Conservation (phyloP, 2,113 vertebrate genomes). For the Stercorarius parasiticus region DNA sequence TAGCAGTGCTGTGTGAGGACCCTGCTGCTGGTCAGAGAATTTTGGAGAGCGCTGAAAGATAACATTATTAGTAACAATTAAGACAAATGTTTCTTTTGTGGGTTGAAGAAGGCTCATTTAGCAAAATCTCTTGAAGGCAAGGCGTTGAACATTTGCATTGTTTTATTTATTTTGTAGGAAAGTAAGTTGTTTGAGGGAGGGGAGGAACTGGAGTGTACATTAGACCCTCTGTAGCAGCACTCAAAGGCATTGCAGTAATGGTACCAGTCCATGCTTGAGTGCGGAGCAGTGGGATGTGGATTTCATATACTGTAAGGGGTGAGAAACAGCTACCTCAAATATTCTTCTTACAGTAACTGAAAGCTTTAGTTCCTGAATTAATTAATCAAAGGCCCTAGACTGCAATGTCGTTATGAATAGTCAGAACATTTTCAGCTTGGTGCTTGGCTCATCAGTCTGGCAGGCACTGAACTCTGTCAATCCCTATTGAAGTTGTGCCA, state of each 20-base stretch:
- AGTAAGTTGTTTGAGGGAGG: not conserved
- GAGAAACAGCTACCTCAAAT: not conserved
- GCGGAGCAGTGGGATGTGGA: not conserved
- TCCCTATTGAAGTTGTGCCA: constrained; percentile 62
- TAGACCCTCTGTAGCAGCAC: not conserved
- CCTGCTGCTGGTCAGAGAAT: constrained; percentile 39
- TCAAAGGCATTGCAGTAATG: not conserved
- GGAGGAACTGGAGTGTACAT: not conserved
- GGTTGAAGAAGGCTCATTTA: constrained; percentile 50
- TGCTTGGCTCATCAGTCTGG: constrained; percentile 62
- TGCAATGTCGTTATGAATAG: constrained; percentile 63
- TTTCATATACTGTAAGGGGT: not conserved
- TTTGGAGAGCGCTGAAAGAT: constrained; percentile 21
- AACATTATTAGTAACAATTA: constrained; percentile 63
- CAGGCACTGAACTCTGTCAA: constrained; percentile 54
- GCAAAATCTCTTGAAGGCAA: constrained; percentile 28
- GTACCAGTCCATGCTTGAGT: not conserved
- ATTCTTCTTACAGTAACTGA: constrained; percentile 18
- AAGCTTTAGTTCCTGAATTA: constrained; percentile 52
- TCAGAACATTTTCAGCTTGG: constrained; percentile 58
- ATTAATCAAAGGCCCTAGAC: constrained; percentile 54
- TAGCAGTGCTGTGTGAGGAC: not conserved
- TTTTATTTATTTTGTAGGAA: constrained; percentile 42
- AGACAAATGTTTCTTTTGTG: constrained; percentile 52
- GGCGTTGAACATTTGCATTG: not conserved